These are phyloP conservation scores for Mesocricetus auratus DNA, from an alignment of 2,113 vertebrate genomes.

Conservation along the genomic window DNA sequence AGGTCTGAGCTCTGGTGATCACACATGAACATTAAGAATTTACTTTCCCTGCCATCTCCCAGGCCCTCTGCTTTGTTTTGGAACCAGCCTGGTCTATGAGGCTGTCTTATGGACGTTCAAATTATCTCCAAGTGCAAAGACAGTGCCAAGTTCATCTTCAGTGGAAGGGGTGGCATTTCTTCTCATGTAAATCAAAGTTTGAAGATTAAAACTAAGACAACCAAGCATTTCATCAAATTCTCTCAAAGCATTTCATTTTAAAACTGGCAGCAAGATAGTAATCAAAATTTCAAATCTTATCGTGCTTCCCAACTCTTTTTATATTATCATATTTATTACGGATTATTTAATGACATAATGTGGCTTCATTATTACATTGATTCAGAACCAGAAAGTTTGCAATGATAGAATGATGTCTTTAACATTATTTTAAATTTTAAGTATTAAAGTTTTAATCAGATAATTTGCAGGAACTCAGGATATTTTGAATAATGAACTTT, in stretches of 20 bases:
- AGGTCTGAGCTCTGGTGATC: neutral
- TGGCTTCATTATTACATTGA: neutral
- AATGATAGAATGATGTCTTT: neutral
- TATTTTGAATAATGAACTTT: conserved; percentile 34
- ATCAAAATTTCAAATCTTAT: conserved; percentile 5
- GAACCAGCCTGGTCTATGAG: neutral
- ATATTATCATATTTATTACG: neutral
- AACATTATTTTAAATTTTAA: conserved; percentile 35
- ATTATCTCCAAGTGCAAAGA: neutral
- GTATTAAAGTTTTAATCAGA: conserved; percentile 27
- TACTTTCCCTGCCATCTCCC: neutral
- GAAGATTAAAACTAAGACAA: neutral
- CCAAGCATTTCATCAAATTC: neutral
- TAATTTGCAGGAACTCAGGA: neutral
- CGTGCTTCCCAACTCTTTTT: neutral
- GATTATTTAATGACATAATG: neutral
- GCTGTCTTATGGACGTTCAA: too few relatives aligned
- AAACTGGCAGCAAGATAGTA: neutral
- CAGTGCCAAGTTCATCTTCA: neutral
- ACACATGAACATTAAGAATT: neutral
- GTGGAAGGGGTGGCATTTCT: neutral
- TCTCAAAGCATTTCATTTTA: neutral
- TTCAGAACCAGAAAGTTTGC: neutral
- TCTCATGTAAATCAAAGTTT: neutral
- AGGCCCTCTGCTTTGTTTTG: neutral